Conservation (phyloP, 1,140 invertebrate genomes). For the Palaemon carinicauda region DNA sequence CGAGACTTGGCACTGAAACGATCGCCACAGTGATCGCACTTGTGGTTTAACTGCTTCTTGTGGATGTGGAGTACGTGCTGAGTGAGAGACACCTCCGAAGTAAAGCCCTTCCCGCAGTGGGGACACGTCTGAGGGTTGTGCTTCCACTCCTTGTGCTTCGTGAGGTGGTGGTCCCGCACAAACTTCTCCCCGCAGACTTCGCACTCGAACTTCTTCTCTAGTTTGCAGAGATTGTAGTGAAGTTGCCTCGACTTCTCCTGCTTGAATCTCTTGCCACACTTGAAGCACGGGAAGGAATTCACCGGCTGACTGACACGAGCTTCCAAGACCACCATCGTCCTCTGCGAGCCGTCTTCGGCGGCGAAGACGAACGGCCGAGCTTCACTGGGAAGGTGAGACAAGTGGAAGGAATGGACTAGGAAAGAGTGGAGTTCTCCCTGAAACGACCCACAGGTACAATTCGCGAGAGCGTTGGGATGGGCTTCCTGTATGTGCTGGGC, state of each 20-base stretch:
- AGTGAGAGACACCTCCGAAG: slow-evolving; percentile 52
- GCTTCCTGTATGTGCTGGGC: slow-evolving; percentile 37
- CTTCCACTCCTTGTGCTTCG: slow-evolving; percentile 60
- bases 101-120: slow-evolving; percentile 56
- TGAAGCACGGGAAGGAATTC: slow-evolving; percentile 54
- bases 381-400: slow-evolving; percentile 57
- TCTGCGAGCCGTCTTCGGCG: slow-evolving; percentile 20
- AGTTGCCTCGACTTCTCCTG: slow-evolving; percentile 58
- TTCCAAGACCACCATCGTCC: slow-evolving; percentile 56
- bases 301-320: slow-evolving; percentile 35
- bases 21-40: slow-evolving; percentile 56
- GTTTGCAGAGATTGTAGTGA: slow-evolving; percentile 58
- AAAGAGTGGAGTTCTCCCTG: slow-evolving; percentile 48
- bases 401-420: slow-evolving; percentile 59
- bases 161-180: slow-evolving; percentile 54
- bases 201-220: slow-evolving; percentile 58
- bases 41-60: slow-evolving; percentile 50
- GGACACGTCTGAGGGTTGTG: slow-evolving; percentile 58
- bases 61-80: slow-evolving; percentile 59
- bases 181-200: slow-evolving; percentile 58
- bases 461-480: slow-evolving; percentile 40
- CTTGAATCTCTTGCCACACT: slow-evolving; percentile 57
- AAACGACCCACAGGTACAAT: slow-evolving; percentile 56
- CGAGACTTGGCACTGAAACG: slow-evolving; percentile 42
- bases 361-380: slow-evolving; percentile 52